Conservation (phyloP, 2,797 vertebrate species). For the Epinephelus malabaricus region DNA sequence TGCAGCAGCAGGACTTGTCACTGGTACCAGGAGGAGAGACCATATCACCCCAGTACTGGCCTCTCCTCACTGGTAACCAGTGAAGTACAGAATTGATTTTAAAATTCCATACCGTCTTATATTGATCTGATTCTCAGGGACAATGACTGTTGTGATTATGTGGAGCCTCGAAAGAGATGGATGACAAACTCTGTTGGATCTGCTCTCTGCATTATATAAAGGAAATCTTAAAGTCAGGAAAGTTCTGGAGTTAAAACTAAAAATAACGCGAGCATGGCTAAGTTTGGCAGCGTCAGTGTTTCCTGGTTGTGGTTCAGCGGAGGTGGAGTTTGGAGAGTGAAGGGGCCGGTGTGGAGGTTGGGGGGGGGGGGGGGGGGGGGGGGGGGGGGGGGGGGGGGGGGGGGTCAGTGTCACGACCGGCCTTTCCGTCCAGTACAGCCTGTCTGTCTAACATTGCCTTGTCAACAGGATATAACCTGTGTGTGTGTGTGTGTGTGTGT, state of each 20-base stretch:
- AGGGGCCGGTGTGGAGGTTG: background rate
- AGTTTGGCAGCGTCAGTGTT: background rate
- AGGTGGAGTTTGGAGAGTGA: background rate
- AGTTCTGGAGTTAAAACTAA: background rate
- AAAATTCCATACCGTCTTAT: too few species aligned
- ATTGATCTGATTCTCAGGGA: too few species aligned
- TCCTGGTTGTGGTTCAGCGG: slow-evolving; percentile 1
- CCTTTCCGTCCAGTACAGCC: slow-evolving; percentile 40
- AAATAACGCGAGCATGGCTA: background rate
- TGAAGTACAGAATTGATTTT: too few species aligned
- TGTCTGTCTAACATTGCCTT: slow-evolving; percentile 50
- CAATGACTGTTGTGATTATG: too few species aligned
- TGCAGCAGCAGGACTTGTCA: too few species aligned
- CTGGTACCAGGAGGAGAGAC: too few species aligned
- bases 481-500: slow-evolving; percentile 15
- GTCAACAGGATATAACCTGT: slow-evolving; percentile 78
- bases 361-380: too few species aligned
- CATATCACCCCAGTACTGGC: too few species aligned
- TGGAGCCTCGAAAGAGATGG: background rate
- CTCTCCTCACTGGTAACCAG: too few species aligned
- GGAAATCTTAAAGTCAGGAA: background rate
- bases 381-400: background rate
- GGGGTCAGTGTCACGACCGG: slow-evolving; percentile 16
- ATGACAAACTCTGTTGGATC: background rate
- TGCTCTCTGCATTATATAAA: background rate